phyloP scores from a whole-genome alignment of 2,113 vertebrate genomes.

The Alexandromys fortis region DNA sequence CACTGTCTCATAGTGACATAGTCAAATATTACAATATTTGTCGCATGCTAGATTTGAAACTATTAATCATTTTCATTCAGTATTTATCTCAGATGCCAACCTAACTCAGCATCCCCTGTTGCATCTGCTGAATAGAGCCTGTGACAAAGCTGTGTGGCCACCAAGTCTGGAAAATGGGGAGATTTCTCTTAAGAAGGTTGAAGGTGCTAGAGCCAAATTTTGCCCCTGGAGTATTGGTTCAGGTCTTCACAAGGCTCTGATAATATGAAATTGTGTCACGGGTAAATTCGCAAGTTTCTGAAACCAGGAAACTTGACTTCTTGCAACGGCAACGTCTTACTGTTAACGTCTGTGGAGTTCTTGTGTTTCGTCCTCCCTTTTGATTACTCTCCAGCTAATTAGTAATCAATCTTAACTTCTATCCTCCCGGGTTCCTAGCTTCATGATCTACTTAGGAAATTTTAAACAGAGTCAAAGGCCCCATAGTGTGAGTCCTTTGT shows the following conservation, averaged over 20 bases:
- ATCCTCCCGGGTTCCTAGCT: slow-evolving; percentile 38
- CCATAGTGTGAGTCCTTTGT: not conserved
- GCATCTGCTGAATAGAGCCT: not conserved
- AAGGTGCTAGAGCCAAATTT: not conserved
- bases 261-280: not conserved
- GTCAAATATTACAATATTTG: not conserved
- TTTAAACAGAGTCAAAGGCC: not conserved
- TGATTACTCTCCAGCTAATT: slow-evolving; percentile 59
- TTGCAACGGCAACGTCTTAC: not conserved
- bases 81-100: slow-evolving; percentile 26
- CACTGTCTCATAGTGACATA: not conserved
- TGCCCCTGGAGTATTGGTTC: not conserved
- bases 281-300: slow-evolving; percentile 22
- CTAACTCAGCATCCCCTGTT: not conserved
- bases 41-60: not conserved
- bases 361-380: slow-evolving; percentile 11
- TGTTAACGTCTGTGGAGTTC: not conserved
- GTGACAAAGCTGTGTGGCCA: not conserved
- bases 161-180: not conserved
- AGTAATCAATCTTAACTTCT: slow-evolving; percentile 8
- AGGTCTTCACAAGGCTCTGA: not conserved
- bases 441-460: slow-evolving; percentile 61
- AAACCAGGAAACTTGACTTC: slow-evolving; percentile 11
- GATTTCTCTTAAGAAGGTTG: not conserved
- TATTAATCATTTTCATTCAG: not conserved